phyloP scores from a whole-genome alignment of 2,888 invertebrate species.

The Andrena bicolor region DNA sequence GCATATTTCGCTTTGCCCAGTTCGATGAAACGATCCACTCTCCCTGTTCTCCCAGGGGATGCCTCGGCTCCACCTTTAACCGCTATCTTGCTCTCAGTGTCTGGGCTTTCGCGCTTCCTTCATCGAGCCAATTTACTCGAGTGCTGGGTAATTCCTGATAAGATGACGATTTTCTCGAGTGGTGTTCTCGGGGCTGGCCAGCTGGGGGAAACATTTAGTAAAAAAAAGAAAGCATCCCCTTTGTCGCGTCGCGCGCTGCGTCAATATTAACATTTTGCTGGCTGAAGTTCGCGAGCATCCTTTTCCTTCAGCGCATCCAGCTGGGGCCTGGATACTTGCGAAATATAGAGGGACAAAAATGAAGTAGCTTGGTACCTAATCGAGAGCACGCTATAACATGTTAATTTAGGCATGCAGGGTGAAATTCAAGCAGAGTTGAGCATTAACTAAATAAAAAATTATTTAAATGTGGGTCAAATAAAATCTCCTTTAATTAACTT shows the following conservation, averaged over 20 bases:
- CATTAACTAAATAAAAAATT: too few relatives aligned
- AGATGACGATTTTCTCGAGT: conserved; percentile 68
- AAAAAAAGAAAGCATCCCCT: conserved; percentile 9
- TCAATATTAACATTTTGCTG: conserved; percentile 20
- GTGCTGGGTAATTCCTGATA: conserved; percentile 73
- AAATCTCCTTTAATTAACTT: too few relatives aligned
- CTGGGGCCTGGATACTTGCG: conserved; percentile 9
- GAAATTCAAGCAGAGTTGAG: background rate
- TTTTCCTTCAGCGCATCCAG: background rate
- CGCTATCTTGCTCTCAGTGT: conserved; percentile 37
- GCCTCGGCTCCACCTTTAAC: conserved; percentile 20
- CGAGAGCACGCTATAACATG: background rate
- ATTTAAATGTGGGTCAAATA: too few relatives aligned
- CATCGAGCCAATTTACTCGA: conserved; percentile 70
- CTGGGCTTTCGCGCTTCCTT: conserved; percentile 48
- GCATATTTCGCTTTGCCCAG: conserved; percentile 64
- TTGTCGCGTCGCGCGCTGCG: conserved; percentile 12
- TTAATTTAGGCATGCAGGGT: background rate
- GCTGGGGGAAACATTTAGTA: conserved; percentile 43
- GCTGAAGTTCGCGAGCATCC: conserved; percentile 4
- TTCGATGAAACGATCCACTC: conserved; percentile 60
- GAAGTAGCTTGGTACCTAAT: background rate
- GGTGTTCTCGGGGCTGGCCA: conserved; percentile 17
- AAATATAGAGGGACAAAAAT: background rate
- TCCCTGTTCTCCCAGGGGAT: conserved; percentile 12